phyloP scores from a whole-genome alignment of 2,797 vertebrate species.

The Pseudocheirus occidentalis region DNA sequence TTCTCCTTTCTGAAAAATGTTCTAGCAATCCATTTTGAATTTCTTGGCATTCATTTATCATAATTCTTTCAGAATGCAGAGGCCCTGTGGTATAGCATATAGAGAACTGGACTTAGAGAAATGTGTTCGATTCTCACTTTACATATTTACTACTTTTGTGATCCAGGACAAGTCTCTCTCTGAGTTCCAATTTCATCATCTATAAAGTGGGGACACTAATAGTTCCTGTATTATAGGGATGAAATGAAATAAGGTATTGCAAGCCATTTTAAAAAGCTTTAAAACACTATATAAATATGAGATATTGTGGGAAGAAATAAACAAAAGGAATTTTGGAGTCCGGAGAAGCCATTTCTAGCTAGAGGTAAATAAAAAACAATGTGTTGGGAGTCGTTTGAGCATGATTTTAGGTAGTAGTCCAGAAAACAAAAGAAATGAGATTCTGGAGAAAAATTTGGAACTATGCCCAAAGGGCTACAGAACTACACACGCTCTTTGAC shows the following conservation, averaged over 20 bases:
- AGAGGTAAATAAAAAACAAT: background rate
- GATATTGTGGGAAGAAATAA: background rate
- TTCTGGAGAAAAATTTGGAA: background rate
- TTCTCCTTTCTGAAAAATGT: background rate
- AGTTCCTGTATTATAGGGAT: background rate
- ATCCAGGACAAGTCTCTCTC: background rate
- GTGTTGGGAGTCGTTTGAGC: background rate
- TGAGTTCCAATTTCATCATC: background rate
- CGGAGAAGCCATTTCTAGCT: background rate
- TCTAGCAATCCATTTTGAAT: background rate
- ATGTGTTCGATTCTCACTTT: background rate
- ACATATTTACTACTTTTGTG: background rate
- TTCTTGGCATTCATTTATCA: background rate
- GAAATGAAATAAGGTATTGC: background rate
- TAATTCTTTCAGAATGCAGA: background rate
- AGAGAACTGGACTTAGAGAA: background rate
- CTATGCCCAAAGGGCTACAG: background rate
- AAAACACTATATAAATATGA: background rate
- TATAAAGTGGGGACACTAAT: background rate
- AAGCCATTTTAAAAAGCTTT: background rate
- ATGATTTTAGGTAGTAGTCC: background rate
- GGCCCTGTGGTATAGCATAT: background rate
- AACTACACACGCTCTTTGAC: background rate
- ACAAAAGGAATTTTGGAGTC: background rate
- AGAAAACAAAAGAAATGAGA: background rate